Percentiles rank a stretch among this genome's conserved stretches.
phyloP scores from a whole-genome alignment of 2,113 vertebrate genomes.

The Nesogale talazaci region DNA sequence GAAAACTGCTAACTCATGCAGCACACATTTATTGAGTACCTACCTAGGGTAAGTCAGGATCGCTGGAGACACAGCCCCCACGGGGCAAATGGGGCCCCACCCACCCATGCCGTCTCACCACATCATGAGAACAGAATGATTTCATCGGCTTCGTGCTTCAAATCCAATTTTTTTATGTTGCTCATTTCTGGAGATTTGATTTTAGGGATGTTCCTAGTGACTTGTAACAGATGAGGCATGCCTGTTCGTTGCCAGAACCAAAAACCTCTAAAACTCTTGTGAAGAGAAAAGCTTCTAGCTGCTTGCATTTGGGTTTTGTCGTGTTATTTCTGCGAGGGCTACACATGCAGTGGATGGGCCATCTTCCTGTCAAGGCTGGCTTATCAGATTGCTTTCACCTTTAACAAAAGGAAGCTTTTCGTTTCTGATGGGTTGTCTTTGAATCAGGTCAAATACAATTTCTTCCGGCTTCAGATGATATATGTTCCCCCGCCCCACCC shows the following conservation, averaged over 20 bases:
- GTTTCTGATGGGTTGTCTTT: not conserved
- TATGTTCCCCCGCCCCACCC: not conserved
- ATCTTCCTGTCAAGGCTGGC: not conserved
- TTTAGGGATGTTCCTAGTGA: not conserved
- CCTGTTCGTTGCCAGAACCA: not conserved
- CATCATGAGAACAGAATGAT: not conserved
- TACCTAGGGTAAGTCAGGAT: not conserved
- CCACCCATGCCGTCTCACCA: not conserved
- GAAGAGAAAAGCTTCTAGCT: slow-evolving; percentile 5
- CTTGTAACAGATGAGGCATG: not conserved
- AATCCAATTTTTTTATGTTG: not conserved
- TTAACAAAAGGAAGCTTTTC: slow-evolving; percentile 1
- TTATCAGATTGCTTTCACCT: slow-evolving; percentile 30
- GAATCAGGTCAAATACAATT: slow-evolving; percentile 46
- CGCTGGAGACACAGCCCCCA: not conserved
- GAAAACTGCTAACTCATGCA: not conserved
- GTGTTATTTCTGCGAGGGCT: slow-evolving; percentile 25
- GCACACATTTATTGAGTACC: not conserved
- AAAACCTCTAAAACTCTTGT: not conserved
- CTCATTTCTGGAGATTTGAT: not conserved
- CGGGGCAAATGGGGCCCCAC: not conserved
- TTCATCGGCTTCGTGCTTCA: not conserved
- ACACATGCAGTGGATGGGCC: not conserved
- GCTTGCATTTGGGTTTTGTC: slow-evolving; percentile 45
- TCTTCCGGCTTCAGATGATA: slow-evolving; percentile 14